Conservation (phyloP, 2,888 invertebrate species). For the Lasioglossum figueresi region DNA sequence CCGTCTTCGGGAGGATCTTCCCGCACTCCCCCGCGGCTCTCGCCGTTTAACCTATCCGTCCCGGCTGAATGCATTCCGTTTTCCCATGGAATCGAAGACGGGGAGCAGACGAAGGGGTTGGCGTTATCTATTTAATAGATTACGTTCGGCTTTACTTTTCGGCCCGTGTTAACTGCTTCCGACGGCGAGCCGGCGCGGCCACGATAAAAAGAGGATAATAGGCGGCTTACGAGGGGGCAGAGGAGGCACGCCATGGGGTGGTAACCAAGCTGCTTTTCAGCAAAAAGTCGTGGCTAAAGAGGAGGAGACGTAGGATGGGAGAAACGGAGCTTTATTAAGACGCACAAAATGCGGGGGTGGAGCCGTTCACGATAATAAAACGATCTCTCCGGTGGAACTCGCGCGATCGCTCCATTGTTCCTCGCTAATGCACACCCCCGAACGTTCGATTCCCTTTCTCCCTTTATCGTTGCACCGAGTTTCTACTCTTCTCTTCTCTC, state of each 20-base stretch:
- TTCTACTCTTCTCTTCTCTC: background rate
- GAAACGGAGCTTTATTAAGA: slow-evolving; percentile 72
- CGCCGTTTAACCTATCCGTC: slow-evolving; percentile 19
- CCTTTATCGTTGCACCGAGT: slow-evolving; percentile 8
- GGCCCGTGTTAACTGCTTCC: slow-evolving; percentile 71
- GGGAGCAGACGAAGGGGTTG: background rate
- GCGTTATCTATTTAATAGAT: slow-evolving; percentile 77
- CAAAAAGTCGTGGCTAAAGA: slow-evolving; percentile 42
- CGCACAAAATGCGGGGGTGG: slow-evolving; percentile 57
- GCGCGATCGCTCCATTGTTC: slow-evolving; percentile 74
- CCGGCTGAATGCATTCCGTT: slow-evolving; percentile 13
- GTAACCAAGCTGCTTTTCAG: slow-evolving; percentile 52
- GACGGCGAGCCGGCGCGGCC: slow-evolving; percentile 43
- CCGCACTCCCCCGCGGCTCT: background rate
- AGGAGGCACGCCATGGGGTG: slow-evolving; percentile 26
- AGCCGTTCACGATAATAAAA: slow-evolving; percentile 70
- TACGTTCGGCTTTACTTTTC: slow-evolving; percentile 72
- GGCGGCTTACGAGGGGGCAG: slow-evolving; percentile 51
- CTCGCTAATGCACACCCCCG: slow-evolving; percentile 64
- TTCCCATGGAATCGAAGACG: background rate
- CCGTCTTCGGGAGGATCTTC: slow-evolving; percentile 16
- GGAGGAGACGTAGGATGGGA: slow-evolving; percentile 24
- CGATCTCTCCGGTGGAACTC: slow-evolving; percentile 63
- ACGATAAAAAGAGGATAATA: slow-evolving; percentile 71
- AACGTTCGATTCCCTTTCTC: slow-evolving; percentile 27